Base-by-base conservation (phyloP, 1,140 invertebrate genomes). In the Zaprionus ornatus region DNA sequence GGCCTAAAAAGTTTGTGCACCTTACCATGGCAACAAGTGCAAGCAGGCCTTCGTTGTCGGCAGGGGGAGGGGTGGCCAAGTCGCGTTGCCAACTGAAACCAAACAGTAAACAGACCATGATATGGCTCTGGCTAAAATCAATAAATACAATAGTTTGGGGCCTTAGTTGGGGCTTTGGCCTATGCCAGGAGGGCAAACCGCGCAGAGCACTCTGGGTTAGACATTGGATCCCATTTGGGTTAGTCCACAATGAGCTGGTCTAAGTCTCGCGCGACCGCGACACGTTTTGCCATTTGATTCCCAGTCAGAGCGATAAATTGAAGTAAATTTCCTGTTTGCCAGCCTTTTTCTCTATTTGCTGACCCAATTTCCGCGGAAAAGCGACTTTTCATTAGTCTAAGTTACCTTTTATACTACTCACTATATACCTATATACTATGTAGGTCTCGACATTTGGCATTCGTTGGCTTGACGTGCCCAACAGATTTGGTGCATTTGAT, bases 1-100 rank as follows among this genome's bases (percentile, higher is more conserved):
- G 81, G 81, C 68, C 63, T 61, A 64, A 71, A 72, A 73, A 70
- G 70, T 87, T 84, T 79, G 70, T 81, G 84, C 85, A 88, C 78
- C 73, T 88, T 90, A 55, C 81, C 85, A 88, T 88, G 84, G 84
- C 85, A 88, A 88, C 84, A 88, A 88, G 84, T 88, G 84, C 84
- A 78, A 67, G 52, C 56, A 29, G 23, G 62, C 13, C 27, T 12
- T 4, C 35, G 12, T 13, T 10, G 54, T 32, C 50, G 50, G 56
- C 32, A 17, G n/a, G 32, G 65, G 57, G 42, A 67, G 65, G 73
- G 79, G 70, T 74, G 45, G 29, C 56, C 74, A 61, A 62, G 74
- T 78, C 73, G 77, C 69, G 73, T 86, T 86, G 79, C 82, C 83
- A 87, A 87, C 82, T 74, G 64, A 70, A 80, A 82, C 62, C 74